Percentiles rank a stretch among this genome's conserved stretches.
Conservation (phyloP, 1,140 invertebrate species). For the Phenacoccus solenopsis region DNA sequence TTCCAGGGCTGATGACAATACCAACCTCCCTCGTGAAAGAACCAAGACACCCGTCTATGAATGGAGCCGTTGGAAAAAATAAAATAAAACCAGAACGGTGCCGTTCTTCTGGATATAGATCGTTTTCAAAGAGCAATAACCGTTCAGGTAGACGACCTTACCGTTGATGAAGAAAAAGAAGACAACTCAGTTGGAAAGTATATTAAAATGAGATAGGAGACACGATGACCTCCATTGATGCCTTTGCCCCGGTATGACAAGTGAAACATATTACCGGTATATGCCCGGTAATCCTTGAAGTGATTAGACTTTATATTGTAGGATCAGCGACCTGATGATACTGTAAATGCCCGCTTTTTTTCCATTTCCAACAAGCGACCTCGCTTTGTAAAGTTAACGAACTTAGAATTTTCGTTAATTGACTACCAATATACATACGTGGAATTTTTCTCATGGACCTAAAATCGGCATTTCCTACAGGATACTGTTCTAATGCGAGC, state of each 20-base stretch:
- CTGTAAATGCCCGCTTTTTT: slow-evolving; percentile 8
- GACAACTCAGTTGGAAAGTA: slow-evolving; percentile 3
- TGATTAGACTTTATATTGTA: slow-evolving; percentile 10
- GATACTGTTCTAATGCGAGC: too few species aligned
- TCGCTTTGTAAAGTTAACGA: slow-evolving; percentile 8
- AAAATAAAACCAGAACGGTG: background rate
- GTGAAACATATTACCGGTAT: slow-evolving; percentile 12
- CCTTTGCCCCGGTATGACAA: slow-evolving; percentile 14
- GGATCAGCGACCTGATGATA: slow-evolving; percentile 9
- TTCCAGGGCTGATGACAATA: background rate
- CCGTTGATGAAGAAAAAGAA: background rate
- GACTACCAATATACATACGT: background rate
- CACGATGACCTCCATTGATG: slow-evolving; percentile 15
- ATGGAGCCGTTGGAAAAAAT: background rate
- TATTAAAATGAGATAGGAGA: slow-evolving; percentile 8
- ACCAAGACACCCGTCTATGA: background rate
- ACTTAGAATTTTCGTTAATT: background rate
- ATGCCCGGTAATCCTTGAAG: background rate
- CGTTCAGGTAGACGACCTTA: slow-evolving; percentile 12
- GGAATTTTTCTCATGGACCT: slow-evolving; percentile 9
- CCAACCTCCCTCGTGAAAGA: background rate
- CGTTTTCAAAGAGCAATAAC: slow-evolving; percentile 9
- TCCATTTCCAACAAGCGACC: slow-evolving; percentile 3
- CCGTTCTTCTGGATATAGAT: background rate
- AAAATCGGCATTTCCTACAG: background rate